phyloP scores from a whole-genome alignment of 2,797 vertebrate genomes.

The Enteromius argenteus region DNA sequence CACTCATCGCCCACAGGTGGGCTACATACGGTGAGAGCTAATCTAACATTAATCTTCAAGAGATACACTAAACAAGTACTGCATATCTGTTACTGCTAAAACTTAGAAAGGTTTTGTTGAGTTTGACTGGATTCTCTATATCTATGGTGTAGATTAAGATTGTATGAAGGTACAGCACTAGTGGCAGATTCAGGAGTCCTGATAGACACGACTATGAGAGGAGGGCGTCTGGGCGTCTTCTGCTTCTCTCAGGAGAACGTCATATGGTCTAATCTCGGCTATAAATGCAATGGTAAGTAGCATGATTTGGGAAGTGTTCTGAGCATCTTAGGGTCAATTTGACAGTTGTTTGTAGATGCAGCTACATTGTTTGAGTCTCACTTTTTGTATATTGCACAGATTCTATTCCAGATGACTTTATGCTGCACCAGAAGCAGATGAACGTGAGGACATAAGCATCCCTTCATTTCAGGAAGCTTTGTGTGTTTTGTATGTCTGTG shows the following conservation, averaged over 20 bases:
- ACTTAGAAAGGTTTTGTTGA: background rate
- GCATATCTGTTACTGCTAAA: background rate
- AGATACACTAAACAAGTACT: background rate
- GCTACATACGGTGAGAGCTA: conserved; percentile 84
- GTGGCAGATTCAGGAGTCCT: conserved; percentile 86
- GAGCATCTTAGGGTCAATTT: background rate
- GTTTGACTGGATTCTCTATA: conserved; percentile 72
- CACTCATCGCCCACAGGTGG: conserved; percentile 91
- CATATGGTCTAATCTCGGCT: conserved; percentile 89
- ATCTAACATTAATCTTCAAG: background rate
- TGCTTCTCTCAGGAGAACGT: conserved; percentile 90
- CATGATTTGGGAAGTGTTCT: background rate
- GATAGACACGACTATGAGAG: conserved; percentile 85
- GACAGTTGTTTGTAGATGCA: background rate
- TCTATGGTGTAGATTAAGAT: conserved; percentile 76
- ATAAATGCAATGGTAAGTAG: conserved; percentile 84
- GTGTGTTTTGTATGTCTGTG: conserved; percentile 4
- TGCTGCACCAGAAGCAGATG: conserved; percentile 76
- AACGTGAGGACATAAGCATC: conserved; percentile 40
- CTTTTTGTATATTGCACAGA: conserved; percentile 68
- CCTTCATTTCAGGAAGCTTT: background rate
- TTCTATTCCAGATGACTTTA: conserved; percentile 83
- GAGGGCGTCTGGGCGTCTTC: conserved; percentile 85
- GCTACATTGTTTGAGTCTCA: background rate
- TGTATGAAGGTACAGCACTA: conserved; percentile 82